Conservation (phyloP, 1,140 invertebrate species). For the Brachionus calyciflorus region DNA sequence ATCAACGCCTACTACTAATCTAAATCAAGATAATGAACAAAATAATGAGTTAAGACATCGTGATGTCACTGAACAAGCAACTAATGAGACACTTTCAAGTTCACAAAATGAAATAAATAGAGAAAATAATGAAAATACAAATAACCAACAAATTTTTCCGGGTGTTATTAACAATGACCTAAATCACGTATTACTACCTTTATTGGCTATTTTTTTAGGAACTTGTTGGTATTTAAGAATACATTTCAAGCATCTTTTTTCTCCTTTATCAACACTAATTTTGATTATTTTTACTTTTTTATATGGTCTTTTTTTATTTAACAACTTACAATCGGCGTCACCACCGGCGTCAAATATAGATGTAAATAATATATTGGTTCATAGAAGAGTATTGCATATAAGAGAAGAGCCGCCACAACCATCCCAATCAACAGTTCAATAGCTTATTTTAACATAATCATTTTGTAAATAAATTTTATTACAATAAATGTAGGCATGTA, state of each 20-base stretch:
- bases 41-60: neutral
- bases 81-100: too few relatives aligned
- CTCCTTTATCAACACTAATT: slow-evolving; percentile 41
- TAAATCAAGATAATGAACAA: neutral
- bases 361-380: neutral
- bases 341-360: neutral
- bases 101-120: neutral
- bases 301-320: slow-evolving; percentile 33
- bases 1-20: neutral
- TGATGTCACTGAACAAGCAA: too few relatives aligned
- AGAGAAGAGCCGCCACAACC: neutral
- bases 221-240: slow-evolving; percentile 40
- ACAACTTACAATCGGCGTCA: slow-evolving; percentile 29
- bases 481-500: too few relatives aligned
- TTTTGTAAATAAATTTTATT: too few relatives aligned
- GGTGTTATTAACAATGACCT: neutral
- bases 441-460: too few relatives aligned
- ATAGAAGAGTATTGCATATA: neutral
- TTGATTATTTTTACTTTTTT: slow-evolving; percentile 32
- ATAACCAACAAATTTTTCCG: neutral
- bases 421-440: too few relatives aligned
- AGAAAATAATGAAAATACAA: neutral
- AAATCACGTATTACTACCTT: slow-evolving; percentile 12
- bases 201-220: slow-evolving; percentile 25
- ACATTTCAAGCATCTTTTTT: slow-evolving; percentile 42